These are phyloP conservation scores for Pantherophis vulpinus DNA, from an alignment of 2,797 vertebrate species.

Conservation along the genomic window DNA sequence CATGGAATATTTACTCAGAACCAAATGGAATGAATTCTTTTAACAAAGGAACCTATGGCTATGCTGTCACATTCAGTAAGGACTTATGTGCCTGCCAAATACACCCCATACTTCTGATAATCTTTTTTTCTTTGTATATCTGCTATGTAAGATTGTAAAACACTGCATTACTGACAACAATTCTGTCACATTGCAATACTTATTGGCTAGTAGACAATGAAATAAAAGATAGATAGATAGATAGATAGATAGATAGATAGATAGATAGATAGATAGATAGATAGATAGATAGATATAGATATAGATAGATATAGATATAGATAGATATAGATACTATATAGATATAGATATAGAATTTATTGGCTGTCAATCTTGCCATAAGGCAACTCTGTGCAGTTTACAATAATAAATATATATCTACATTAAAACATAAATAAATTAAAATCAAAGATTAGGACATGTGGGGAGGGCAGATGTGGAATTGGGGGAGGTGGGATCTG, in stretches of 20 bases:
- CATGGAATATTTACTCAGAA: conserved; percentile 13
- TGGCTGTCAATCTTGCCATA: neutral
- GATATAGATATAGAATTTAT: neutral
- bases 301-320: too few species aligned
- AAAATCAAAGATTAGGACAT: neutral
- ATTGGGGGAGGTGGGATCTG: neutral
- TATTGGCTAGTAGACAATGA: neutral
- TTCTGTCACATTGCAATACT: neutral
- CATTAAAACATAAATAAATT: neutral
- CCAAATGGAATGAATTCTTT: conserved; percentile 5
- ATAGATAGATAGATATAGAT: too few species aligned
- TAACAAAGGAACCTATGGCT: conserved; percentile 4
- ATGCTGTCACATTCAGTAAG: neutral
- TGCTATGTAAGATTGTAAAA: neutral
- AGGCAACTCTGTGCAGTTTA: too few species aligned
- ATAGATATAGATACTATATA: too few species aligned
- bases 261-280: too few species aligned
- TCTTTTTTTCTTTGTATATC: neutral
- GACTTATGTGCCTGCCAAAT: conserved; percentile 2
- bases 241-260: too few species aligned
- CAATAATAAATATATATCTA: neutral
- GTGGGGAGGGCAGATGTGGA: neutral
- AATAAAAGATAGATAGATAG: neutral
- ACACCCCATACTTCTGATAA: neutral
- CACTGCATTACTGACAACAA: neutral